These are phyloP conservation scores for Pampusana beccarii DNA, from an alignment of 2,113 vertebrate species.

Conservation along the genomic window DNA sequence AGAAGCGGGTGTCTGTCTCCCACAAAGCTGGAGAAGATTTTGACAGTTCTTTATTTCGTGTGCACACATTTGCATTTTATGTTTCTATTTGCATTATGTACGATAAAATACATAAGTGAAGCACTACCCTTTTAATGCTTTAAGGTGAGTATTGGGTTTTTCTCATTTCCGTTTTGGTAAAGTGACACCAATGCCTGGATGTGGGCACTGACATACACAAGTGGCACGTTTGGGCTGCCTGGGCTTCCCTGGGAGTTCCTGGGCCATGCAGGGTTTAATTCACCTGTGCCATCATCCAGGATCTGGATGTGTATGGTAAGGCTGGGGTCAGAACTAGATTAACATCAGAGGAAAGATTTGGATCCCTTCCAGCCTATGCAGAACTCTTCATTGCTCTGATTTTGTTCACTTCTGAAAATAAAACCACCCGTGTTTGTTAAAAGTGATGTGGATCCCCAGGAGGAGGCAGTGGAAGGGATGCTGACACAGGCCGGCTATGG, in stretches of 20 bases:
- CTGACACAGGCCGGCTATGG: neutral
- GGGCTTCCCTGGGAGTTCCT: neutral
- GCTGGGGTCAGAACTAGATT: neutral
- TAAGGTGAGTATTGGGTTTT: neutral
- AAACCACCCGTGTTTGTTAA: neutral
- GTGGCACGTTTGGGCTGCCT: fast-evolving
- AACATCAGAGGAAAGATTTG: neutral
- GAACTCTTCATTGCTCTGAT: neutral
- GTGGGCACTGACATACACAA: fast-evolving
- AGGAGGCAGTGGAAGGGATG: neutral
- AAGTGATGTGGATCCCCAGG: fast-evolving
- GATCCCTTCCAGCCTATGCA: neutral
- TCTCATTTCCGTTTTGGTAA: neutral
- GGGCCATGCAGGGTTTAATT: neutral
- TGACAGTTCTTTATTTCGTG: neutral
- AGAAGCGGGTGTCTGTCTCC: fast-evolving
- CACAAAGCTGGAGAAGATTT: neutral
- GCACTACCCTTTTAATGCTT: neutral
- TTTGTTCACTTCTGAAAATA: neutral
- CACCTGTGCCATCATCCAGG: fast-evolving
- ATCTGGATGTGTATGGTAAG: neutral
- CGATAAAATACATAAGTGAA: fast-evolving
- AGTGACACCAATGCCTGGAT: fast-evolving
- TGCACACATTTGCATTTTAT: fast-evolving
- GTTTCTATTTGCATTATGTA: neutral